Evolutionary conservation across 2,888 invertebrate genomes (phyloP), one percentile per base, ranked within the genome.

Genomic region (Latrodectus hesperus): DNA sequence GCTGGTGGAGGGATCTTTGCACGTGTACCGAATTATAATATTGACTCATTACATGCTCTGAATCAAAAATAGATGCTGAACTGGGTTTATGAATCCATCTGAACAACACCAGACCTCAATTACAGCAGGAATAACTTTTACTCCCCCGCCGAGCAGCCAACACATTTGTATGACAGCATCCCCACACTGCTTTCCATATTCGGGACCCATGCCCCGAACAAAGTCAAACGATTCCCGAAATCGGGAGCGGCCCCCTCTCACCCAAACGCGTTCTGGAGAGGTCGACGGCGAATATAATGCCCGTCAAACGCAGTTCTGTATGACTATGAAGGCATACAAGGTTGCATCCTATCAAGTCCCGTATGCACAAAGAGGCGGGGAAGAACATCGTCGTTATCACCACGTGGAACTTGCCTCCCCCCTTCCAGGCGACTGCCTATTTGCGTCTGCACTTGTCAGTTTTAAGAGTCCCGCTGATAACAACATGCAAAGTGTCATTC

Each of bases 401-500:
- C 60, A 60, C 16, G 60, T n/a, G 60, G 12, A 10, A 16, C 14
- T 49, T 65, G 51, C 75, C 75, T 49, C 55, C 26, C 22, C 49
- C 38, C 22, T 52, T 60, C 65, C 22, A 55, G n/a, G 76, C 77
- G 67, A 68, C 38, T 65, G 60, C 52, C 51, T 17, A 52, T 65
- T 22, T 16, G 17, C 76, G 76, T 76, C 83, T 83, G 83, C 65
- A 76, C 71, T 74, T 83, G 83, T 83, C 83, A 77, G 83, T 51
- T 71, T 60, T 65, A 71, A 76, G 76, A 71, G 76, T 76, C 53
- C 83, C 65, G 76, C 71, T 77, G 76, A 77, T 76, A 71, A 75
- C 71, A 38, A 71, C n/a, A 77, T 70, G 71, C 76, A n/a, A 76
- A 83, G 83, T 83, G 83, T 83, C 83, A 83, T 60, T 77, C 70